Conservation (phyloP, 2,888 invertebrate species). For the Tipula helvola region DNA sequence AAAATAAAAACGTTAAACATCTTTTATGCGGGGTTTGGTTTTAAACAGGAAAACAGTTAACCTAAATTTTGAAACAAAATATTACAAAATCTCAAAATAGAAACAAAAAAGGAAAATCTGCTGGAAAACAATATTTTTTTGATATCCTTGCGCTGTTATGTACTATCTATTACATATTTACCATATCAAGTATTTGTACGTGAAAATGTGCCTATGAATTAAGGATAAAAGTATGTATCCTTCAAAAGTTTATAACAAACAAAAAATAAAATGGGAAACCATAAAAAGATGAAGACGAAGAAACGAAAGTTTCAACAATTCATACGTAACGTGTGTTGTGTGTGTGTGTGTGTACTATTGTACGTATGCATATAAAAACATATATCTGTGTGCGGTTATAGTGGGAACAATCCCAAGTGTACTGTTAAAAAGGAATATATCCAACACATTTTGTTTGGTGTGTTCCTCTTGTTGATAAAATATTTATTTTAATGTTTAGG, state of each 20-base stretch:
- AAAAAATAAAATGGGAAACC: background rate
- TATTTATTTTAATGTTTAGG: background rate
- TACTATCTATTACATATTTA: background rate
- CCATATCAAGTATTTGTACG: background rate
- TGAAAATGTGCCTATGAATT: background rate
- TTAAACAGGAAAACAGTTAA: background rate
- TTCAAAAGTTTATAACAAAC: background rate
- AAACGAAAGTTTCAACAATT: background rate
- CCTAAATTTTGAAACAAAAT: background rate
- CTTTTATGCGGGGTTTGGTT: background rate
- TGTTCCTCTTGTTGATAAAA: background rate
- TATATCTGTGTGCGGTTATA: background rate
- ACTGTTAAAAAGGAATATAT: background rate
- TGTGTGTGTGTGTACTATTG: background rate
- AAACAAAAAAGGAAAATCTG: background rate
- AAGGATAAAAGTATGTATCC: background rate
- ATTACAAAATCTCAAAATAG: background rate
- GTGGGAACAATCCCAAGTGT: background rate
- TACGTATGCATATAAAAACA: background rate
- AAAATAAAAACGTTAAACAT: no score
- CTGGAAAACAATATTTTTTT: background rate
- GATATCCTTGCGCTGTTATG: background rate
- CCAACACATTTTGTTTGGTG: background rate
- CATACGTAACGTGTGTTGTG: background rate
- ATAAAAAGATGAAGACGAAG: background rate